Conservation (phyloP, 1,140 invertebrate species). For the Hirudo medicinalis region DNA sequence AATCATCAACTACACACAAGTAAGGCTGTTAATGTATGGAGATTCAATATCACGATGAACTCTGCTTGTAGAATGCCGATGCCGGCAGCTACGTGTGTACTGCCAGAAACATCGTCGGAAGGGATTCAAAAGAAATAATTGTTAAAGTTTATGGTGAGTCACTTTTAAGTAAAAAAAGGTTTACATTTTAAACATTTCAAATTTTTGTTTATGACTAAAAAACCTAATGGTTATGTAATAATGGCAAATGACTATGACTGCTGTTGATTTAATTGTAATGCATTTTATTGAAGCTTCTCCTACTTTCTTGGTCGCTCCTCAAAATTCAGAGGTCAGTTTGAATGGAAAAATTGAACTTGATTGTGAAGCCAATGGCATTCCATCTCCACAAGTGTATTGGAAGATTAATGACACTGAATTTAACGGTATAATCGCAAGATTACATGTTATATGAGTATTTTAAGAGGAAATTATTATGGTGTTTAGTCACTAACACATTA, state of each 20-base stretch:
- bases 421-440: too few relatives aligned
- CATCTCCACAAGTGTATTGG: constrained; percentile 36
- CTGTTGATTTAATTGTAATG: too few relatives aligned
- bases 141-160: constrained; percentile 37
- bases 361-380: constrained; percentile 36
- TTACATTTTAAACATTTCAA: too few relatives aligned
- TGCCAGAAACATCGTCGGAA: constrained; percentile 37
- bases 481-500: too few relatives aligned
- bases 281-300: too few relatives aligned
- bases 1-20: too few relatives aligned
- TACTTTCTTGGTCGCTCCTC: neutral
- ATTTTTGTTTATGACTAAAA: too few relatives aligned
- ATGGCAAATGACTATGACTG: neutral
- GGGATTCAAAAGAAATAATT: constrained; percentile 33
- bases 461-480: too few relatives aligned
- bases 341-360: constrained; percentile 27
- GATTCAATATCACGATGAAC: neutral
- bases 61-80: constrained; percentile 30
- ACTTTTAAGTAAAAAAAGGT: too few relatives aligned
- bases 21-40: neutral
- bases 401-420: constrained; percentile 27
- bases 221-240: too few relatives aligned
- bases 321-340: neutral
- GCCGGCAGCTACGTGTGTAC: constrained; percentile 39
- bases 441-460: too few relatives aligned